These are phyloP conservation scores for Aplodontia rufa DNA, from an alignment of 2,113 vertebrate genomes.

Conservation along the genomic window DNA sequence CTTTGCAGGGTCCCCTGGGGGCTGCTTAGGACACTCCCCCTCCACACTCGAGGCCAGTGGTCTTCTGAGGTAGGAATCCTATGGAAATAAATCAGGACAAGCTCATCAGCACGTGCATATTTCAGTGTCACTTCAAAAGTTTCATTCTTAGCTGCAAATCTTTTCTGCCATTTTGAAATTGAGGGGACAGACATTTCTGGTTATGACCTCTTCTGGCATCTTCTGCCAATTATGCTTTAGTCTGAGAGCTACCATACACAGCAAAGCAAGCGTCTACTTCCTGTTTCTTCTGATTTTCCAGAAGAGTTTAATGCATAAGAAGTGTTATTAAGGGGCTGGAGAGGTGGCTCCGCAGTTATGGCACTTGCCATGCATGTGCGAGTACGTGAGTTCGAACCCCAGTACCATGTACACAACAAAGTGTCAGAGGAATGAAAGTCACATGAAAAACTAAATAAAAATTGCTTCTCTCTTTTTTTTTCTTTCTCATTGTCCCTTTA, in stretches of 20 bases:
- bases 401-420: too few relatives aligned
- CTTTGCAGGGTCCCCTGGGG: neutral
- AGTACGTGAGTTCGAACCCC: too few relatives aligned
- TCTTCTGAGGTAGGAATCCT: neutral
- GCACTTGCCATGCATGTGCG: too few relatives aligned
- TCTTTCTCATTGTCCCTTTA: too few relatives aligned
- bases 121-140: neutral
- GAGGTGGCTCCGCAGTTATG: too few relatives aligned
- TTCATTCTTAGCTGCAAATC: neutral
- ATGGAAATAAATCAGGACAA: neutral
- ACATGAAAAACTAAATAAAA: too few relatives aligned
- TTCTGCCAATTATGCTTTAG: neutral
- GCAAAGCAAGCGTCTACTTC: neutral
- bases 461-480: too few relatives aligned
- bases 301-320: neutral
- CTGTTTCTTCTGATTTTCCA: neutral
- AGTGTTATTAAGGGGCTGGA: neutral
- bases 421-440: too few relatives aligned
- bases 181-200: neutral
- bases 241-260: neutral
- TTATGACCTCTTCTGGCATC: neutral
- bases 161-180: neutral
- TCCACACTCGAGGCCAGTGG: neutral
- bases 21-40: neutral
- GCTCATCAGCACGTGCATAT: fast-evolving